Conservation (phyloP, 2,113 vertebrate species). For the Sinocyclocheilus anophthalmus region DNA sequence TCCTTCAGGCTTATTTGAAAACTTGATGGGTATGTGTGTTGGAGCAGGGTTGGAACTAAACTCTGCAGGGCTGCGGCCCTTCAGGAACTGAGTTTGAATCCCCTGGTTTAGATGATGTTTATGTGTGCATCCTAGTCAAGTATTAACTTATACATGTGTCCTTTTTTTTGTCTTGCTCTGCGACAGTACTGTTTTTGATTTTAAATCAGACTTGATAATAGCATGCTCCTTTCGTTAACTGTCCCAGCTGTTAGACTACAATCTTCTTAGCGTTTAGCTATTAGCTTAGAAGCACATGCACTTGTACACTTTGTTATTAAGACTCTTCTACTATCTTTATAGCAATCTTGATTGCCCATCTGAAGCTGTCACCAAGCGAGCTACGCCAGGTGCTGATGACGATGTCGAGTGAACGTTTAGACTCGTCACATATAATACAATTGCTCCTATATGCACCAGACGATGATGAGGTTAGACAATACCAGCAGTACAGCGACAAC, state of each 20-base stretch:
- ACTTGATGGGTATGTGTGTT: no score
- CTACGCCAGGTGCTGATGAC: slow-evolving; percentile 90
- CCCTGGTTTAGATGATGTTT: not conserved
- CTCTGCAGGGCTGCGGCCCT: no score
- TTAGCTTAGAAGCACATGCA: not conserved
- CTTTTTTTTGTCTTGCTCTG: not conserved
- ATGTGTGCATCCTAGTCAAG: not conserved
- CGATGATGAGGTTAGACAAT: slow-evolving; percentile 88
- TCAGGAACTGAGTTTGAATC: no score
- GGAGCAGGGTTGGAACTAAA: no score
- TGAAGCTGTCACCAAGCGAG: slow-evolving; percentile 90
- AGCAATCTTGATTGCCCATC: slow-evolving; percentile 97
- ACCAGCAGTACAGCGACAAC: slow-evolving; percentile 82
- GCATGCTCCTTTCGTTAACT: not conserved
- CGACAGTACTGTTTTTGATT: not conserved
- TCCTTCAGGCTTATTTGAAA: no score
- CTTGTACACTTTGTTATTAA: not conserved
- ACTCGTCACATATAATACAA: slow-evolving; percentile 92
- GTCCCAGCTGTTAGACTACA: not conserved
- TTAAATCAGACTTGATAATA: not conserved
- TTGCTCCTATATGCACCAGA: slow-evolving; percentile 92
- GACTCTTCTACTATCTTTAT: not conserved
- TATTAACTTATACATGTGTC: not conserved
- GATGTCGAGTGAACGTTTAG: slow-evolving; percentile 87
- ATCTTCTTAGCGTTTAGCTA: not conserved